Evolutionary conservation across 2,888 invertebrate species (phyloP).

Genomic region (Rotaria magnacalcarata): DNA sequence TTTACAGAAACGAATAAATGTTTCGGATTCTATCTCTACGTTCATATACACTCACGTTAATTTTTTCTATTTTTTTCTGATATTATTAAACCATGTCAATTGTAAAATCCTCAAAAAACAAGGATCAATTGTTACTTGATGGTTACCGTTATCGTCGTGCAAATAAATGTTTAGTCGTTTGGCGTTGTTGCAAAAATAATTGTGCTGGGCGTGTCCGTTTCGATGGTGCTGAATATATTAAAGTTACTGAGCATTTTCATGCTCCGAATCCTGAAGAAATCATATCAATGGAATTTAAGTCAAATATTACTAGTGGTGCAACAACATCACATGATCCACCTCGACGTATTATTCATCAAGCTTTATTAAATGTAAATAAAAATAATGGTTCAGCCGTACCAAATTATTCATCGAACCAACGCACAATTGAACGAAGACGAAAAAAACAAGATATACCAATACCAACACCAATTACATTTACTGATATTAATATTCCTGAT

Average conservation of each 20-base stretch:
- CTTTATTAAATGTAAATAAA: background rate
- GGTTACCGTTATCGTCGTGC: background rate
- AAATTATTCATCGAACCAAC: background rate
- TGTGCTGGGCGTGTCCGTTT: background rate
- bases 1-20: too few species aligned
- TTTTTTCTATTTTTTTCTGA: background rate
- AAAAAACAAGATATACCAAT: background rate
- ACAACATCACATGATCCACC: conserved; percentile 5
- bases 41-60: too few species aligned
- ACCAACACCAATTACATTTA: background rate
- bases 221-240: background rate
- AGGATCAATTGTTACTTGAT: background rate
- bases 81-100: background rate
- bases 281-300: background rate
- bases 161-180: background rate
- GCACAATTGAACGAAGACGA: background rate
- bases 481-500: background rate
- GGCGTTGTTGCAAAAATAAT: background rate
- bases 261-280: background rate
- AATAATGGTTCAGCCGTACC: background rate
- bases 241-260: background rate
- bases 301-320: background rate
- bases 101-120: background rate
- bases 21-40: too few species aligned
- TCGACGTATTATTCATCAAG: conserved; percentile 2